Evolutionary conservation across 92 coral and sea anemone genomes (phyloP), one percentile per base, ranked within the genome.

Genomic region (Bergia puertoricense): DNA sequence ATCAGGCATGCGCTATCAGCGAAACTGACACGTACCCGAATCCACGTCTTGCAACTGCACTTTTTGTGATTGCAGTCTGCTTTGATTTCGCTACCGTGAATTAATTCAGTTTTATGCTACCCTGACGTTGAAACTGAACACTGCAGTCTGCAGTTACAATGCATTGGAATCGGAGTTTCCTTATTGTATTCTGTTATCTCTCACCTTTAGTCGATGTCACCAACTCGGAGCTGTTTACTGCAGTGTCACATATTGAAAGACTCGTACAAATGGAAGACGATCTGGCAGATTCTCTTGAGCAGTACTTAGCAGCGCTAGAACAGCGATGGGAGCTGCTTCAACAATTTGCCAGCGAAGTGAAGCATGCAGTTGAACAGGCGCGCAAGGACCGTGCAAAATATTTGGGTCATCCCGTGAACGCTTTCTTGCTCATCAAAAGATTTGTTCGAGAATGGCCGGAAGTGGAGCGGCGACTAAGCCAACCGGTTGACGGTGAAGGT

Each of bases 381-480:
- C 81, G 82, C 16, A 79, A 85, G 38, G 82, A 86, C 50, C 89
- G 93, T 18, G 71, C 83, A 16, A 87, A 85, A n/a, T 95, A 92
- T 48, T 84, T 96, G 13, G 94, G 93, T 14, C 96, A 97, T 81
- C 99, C 99, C 18, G 93, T 97, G 0, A 96, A 94, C 76, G 93
- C 96, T 41, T 97, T 90, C 56, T 79, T 95, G 54, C 91, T 97
- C 93, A 88, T 97, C 83, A 94, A 95, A 83, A 86, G 99, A 85
- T 91, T 97, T 80, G 99, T 95, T 7, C 89, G 81, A 8, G 96
- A 97, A 39, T 97, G 99, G 99, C 91, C 94, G 57, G 71, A 69
- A 74, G 89, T 95, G 40, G 94, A 91, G 80, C 91, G 88, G 67
- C 79, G 90, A 66, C 79, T 93, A 3, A 88, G 77, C 18, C 76